These are phyloP conservation scores for Nautilus pompilius DNA, from an alignment of 1,140 invertebrate species.

Conservation along the genomic window DNA sequence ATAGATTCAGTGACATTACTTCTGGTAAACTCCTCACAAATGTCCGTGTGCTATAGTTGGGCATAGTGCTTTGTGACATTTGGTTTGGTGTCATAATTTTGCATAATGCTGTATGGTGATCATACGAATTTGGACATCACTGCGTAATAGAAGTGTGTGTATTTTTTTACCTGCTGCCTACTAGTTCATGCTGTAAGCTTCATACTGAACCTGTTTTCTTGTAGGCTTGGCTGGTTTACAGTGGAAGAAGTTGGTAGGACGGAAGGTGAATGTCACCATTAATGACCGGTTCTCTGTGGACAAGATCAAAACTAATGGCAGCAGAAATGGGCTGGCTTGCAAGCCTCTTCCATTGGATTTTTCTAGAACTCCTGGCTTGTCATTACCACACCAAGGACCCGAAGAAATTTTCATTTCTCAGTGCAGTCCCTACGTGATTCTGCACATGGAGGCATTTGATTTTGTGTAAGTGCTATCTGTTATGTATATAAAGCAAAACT, in stretches of 20 bases:
- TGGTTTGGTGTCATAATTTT: too few relatives aligned
- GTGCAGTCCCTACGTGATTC: conserved; percentile 14
- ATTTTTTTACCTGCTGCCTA: too few relatives aligned
- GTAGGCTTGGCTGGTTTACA: conserved; percentile 42
- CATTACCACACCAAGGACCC: conserved; percentile 10
- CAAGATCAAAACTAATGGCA: conserved; percentile 9
- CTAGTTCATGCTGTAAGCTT: too few relatives aligned
- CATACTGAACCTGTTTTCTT: too few relatives aligned
- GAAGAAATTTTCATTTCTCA: conserved; percentile 16
- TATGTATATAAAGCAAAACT: too few relatives aligned
- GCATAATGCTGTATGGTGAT: too few relatives aligned
- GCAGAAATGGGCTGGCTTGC: conserved; percentile 6
- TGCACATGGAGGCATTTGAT: conserved; percentile 26
- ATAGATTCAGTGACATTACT: too few relatives aligned
- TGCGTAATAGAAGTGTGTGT: too few relatives aligned
- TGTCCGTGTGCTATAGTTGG: too few relatives aligned
- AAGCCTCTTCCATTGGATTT: conserved; percentile 10
- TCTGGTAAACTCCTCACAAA: too few relatives aligned
- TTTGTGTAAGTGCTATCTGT: conserved; percentile 33
- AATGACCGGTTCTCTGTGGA: conserved; percentile 5
- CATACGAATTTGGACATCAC: too few relatives aligned
- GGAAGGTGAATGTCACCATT: conserved; percentile 30
- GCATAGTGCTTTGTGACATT: too few relatives aligned
- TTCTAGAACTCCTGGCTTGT: conserved; percentile 14
- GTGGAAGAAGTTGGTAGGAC: conserved; percentile 33